A percentile compares a stretch with the other conserved stretches of the same genome.
Evolutionary conservation across 2,888 invertebrate genomes (phyloP).

Genomic region (Conchocele bisecta): DNA sequence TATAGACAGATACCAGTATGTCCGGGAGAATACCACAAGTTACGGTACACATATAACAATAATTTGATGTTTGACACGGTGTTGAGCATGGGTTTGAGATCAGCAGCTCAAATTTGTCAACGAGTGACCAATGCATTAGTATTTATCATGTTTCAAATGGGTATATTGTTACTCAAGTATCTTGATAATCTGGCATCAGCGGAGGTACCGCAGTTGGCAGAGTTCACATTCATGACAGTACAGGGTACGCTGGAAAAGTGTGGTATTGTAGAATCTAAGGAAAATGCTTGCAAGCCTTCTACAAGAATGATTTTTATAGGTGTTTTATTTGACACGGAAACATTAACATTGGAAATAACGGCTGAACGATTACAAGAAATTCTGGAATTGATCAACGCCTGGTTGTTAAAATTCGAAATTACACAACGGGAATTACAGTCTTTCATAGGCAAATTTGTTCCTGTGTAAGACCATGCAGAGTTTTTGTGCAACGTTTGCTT

Average conservation of each 20-base stretch:
- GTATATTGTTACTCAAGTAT: neutral
- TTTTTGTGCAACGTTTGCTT: conserved; percentile 10
- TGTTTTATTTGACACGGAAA: conserved; percentile 14
- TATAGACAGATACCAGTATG: neutral
- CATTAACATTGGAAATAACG: conserved; percentile 4
- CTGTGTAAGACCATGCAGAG: conserved; percentile 5
- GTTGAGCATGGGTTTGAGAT: neutral
- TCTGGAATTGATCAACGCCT: neutral
- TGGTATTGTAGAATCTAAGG: neutral
- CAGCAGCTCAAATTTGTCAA: neutral
- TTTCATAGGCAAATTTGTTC: conserved; percentile 4
- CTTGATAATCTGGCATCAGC: neutral
- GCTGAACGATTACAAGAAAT: neutral
- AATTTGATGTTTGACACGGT: neutral
- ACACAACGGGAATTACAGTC: conserved; percentile 15
- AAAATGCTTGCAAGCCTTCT: conserved; percentile 1
- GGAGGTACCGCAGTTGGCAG: neutral
- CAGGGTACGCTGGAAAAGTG: neutral
- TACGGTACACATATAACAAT: neutral
- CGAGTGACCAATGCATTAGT: neutral
- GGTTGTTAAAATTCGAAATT: neutral
- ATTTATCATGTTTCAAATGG: neutral
- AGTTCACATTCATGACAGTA: neutral
- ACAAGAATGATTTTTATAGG: conserved; percentile 6
- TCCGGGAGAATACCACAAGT: neutral